Evolutionary conservation across 2,113 vertebrate genomes (phyloP), one percentile per base, ranked within the genome.

Genomic region (Loxodonta africana): DNA sequence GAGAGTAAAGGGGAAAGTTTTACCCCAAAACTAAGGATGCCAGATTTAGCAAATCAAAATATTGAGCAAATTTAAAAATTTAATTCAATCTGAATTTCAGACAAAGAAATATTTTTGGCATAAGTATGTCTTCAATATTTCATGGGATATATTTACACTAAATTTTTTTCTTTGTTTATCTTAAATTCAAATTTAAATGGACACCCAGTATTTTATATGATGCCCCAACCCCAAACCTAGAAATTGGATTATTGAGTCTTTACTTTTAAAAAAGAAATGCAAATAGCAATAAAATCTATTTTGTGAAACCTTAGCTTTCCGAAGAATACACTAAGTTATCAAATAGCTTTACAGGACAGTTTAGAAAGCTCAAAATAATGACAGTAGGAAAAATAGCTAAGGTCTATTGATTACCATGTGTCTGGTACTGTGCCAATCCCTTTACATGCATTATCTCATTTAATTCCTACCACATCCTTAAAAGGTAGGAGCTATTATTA

Each of bases 131-230:
- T 69, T 23, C 94, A 96, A 78, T 93, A 83, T 63, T 17, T 60
- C 60, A 62, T 28, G 12, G 4, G 33, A 78, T 33, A 84, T 57
- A 83, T 3, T 33, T 77, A 57, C 21, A 89, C 28, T 93, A 62
- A 71, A 90, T 82, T 71, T 12, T 57, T 57, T 9, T 93, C 25
- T 86, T 30, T 90, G 33, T 67, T 76, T 51, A 62, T 84, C 30
- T 95, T 37, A 94, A 95, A 96, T 74, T 93, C 48, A 96, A 97
- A 81, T 94, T 82, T 93, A 91, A 67, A 48, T 83, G 44, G 37
- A 78, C 20, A 95, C 71, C 15, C 60, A 78, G 10, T 77, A 84
- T 90, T 90, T 89, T 83, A 51, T 33, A 71, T 90, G 17, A 33
- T 15, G 90, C 77, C 67, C 0, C 6, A 23, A 67, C 20, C 41